These are phyloP conservation scores for Chymomyza amoena DNA, from an alignment of 2,888 invertebrate genomes.

Conservation along the genomic window DNA sequence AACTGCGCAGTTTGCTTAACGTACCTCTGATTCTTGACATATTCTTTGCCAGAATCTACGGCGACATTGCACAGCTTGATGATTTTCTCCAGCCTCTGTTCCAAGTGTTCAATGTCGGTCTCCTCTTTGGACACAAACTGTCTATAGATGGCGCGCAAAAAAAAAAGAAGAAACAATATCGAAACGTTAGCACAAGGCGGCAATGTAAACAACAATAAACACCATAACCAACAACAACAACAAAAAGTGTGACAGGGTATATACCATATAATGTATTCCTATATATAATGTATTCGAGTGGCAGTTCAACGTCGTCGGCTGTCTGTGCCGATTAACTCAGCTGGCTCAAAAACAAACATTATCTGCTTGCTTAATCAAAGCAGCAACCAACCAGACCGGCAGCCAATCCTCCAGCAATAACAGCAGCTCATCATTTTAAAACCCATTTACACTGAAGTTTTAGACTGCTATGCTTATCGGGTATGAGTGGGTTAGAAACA, in stretches of 20 bases:
- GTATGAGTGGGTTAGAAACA: too few species aligned
- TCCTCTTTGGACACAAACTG: constrained; percentile 92
- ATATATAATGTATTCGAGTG: not conserved
- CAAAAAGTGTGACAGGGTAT: constrained; percentile 7
- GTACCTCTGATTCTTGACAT: constrained; percentile 95
- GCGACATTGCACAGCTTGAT: constrained; percentile 93
- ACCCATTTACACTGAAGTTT: not conserved
- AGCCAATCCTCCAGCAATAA: not conserved
- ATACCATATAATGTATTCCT: too few species aligned
- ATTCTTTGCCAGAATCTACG: constrained; percentile 95
- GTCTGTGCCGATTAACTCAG: constrained; percentile 43
- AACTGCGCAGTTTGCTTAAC: constrained; percentile 39
- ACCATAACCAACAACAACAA: constrained; percentile 28
- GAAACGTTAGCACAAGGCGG: constrained; percentile 39
- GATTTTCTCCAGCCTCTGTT: constrained; percentile 93
- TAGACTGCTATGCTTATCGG: not conserved
- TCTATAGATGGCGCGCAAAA: constrained; percentile 81
- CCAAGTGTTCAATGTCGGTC: constrained; percentile 90
- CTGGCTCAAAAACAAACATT: constrained; percentile 33
- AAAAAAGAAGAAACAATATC: constrained; percentile 19
- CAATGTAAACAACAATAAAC: constrained; percentile 37
- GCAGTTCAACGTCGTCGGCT: constrained; percentile 2
- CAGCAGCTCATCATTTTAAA: not conserved
- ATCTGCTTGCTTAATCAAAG: constrained; percentile 40
- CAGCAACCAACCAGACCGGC: constrained; percentile 10